Base-by-base conservation (phyloP, 2,113 vertebrate species). In the Zootoca vivipara region DNA sequence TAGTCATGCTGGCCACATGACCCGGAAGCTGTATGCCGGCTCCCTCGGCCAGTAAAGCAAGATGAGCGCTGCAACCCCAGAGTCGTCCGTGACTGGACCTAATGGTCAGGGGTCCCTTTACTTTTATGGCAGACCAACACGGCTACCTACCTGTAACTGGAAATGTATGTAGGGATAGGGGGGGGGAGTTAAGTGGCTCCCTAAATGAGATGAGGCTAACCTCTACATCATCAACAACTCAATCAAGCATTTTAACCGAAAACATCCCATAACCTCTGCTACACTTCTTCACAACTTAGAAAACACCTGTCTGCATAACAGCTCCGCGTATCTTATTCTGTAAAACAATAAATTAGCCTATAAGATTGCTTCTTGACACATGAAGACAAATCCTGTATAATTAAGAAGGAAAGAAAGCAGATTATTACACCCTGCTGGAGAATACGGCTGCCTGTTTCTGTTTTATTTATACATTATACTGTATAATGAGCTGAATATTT, bases 401-500 rank as follows among this genome's bases (percentile, higher is more conserved):
- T 95, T 95, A 94, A 89, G 93, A 93, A 89, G 86, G 92, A 93
- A 95, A 95, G 92, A 89, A 95, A 95, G 94, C 89, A 28, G 82
- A 95, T 95, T 95, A 96, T 95, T 95, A 95, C 93, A 94, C 80
- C 67, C 92, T 95, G 94, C 95, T 93, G 90, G 92, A 95, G 92
- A 95, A 93, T 93, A 95, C 67, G 86, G 88, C 87, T 95, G 92
- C 89, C 94, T 95, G 90, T 90, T 95, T 92, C 90, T 94, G 92
- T 93, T 95, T 95, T 94, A 96, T 95, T 95, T 96, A 94, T 95
- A 95, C 0, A 0, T 95, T 94, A 88, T 75, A 90, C 90, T 72
- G 90, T 89, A 93, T 95, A 96, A 95, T 92, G 93, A 94, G 92
- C 92, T 92, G 92, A 93, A 95, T 95, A 96, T 95, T 96, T 96